Base-by-base conservation (phyloP, 2,113 vertebrate genomes). In the Melanocharis versteri region DNA sequence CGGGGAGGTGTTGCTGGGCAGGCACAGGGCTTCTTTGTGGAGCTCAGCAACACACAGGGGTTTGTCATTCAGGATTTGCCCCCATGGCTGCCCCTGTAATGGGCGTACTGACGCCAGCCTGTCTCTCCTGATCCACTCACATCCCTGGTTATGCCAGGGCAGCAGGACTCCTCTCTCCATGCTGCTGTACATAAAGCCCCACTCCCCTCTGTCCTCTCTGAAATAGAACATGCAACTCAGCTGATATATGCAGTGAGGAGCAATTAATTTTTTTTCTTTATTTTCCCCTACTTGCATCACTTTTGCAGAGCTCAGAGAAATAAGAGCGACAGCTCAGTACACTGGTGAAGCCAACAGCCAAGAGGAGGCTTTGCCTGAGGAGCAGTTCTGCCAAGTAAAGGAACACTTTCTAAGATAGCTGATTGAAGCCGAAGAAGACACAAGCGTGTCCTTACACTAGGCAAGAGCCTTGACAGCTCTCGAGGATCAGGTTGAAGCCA, bases 131-230 rank as follows among this genome's bases (percentile, higher is more conserved):
- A 54, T 69, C 35, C 33, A 6, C 50, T 60, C 58, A 37, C 15
- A 66, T 40, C 42, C 24, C 35, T 2, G 2, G 64, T 57, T 20
- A 0, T 78, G 47, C 42, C 58, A 66, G 68, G 22, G 66, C 21
- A 83, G 57, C 0, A 1, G 6, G 42, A 13, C 15, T 86, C 1
- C 62, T 83, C 40, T 65, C 39, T 89, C 75, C 28, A 4, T 33
- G 39, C 65, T 44, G 22, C 61, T 47, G 4, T 30, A 54, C 0
- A 0, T 45, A 58, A 37, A 83, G 57, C 40, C 22, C 27, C 45
- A 30, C 50, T 86, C 39, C 39, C 14, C 31, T 83, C 54, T 40
- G 12, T 81, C 58, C 33, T 56, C 28, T 2, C 2, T 50, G 47
- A 53, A 68, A 13, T 20, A 18, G 53, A 45, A 16, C 17, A 1